Base-by-base conservation (phyloP, 2,797 vertebrate genomes). In the Mus minutoides region DNA sequence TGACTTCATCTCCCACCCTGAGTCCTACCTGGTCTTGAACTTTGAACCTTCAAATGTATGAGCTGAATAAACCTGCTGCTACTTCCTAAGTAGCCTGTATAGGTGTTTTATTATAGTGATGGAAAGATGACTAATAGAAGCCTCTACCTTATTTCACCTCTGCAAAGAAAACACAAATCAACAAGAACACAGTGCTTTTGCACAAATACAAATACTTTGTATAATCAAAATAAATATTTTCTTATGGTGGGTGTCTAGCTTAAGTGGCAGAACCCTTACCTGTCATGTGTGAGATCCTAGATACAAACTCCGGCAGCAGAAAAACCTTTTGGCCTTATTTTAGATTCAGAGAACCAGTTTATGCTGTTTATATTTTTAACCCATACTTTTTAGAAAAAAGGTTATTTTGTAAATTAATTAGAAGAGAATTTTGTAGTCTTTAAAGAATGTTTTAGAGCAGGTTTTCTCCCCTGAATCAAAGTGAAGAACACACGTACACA, bases 351-450 rank as follows among this genome's bases (percentile, higher is more conserved):
- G 67, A 73, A 54, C 24, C n/a, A 37, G n/a, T 54, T 90, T 80
- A 17, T 71, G n/a, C 37, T 75, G 52, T 77, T 75, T 62, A n/a
- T 11, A 62, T 22, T 46, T 83, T n/a, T 88, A 69, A 52, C 56
- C 16, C 13, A 80, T 14, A 54, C 40, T 75, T 93, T 58, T 69
- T 40, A 37, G 10, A 60, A 62, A 84, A 95, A 76, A 60, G 37
- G 67, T 85, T 80, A 67, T 76, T 92, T 94, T 82, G 11, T 69
- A 83, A 90, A 62, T 62, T 75, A 89, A 76, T 52, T 40, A 69
- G 49, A 88, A 54, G 11, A 46, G n/a, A 95, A 75, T 64, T 80
- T 6, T 58, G 29, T 60, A 34, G 16, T 67, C 83, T 76, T 29
- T 37, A 26, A 90, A 87, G 75, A 94, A 64, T 56, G 62, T 91